A percentile compares a stretch with the other conserved stretches of the same genome.
Evolutionary conservation across 2,113 vertebrate genomes (phyloP).

Genomic region (Drymodes brunneopygia): DNA sequence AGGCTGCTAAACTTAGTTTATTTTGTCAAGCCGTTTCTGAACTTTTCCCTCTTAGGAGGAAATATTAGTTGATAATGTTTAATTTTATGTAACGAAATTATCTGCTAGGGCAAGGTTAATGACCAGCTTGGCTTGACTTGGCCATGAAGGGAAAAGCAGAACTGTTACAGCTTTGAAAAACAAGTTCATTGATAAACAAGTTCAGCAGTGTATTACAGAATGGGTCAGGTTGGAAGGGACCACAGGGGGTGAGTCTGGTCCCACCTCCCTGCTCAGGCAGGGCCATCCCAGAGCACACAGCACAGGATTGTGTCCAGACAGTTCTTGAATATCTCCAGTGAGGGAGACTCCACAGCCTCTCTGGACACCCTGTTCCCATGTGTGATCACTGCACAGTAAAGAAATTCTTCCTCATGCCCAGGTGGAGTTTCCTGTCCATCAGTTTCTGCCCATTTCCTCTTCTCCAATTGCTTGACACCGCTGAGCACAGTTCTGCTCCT

Average conservation of each 20-base stretch:
- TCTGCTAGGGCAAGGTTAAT: neutral
- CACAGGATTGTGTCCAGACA: neutral
- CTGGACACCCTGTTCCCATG: accelerated
- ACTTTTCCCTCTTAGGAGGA: neutral
- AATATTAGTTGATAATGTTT: neutral
- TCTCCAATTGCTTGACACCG: neutral
- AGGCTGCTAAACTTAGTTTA: neutral
- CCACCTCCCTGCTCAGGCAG: neutral
- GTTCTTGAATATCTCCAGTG: neutral
- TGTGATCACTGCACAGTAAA: no score
- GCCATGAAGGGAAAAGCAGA: neutral
- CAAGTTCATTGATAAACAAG: neutral
- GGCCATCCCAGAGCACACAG: neutral
- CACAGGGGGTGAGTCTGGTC: neutral
- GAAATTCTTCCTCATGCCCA: neutral
- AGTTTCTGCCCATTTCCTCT: neutral
- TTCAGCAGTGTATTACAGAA: accelerated
- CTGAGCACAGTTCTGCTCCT: accelerated
- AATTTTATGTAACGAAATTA: neutral
- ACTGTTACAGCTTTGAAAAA: neutral
- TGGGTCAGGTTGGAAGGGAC: neutral
- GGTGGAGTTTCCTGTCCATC: neutral
- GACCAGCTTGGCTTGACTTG: neutral
- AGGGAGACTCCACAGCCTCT: neutral
- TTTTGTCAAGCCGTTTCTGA: neutral